A percentile compares a stretch with the other conserved stretches of the same genome.
phyloP scores from a whole-genome alignment of 2,113 vertebrate species.

The Thamnaconus septentrionalis region DNA sequence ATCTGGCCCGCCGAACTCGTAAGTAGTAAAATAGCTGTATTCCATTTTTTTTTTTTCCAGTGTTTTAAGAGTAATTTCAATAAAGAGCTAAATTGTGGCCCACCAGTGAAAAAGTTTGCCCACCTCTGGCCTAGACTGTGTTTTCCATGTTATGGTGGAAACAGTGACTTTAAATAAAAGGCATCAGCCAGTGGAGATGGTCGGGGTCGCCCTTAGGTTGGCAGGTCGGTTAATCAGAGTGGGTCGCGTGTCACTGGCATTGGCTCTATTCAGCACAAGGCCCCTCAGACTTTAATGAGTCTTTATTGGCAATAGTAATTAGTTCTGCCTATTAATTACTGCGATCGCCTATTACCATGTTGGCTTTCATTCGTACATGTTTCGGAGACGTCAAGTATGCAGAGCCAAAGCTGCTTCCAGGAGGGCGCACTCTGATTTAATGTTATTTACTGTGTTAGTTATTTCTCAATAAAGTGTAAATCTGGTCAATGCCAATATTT shows the following conservation, averaged over 20 bases:
- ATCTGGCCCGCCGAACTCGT: no score
- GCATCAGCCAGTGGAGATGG: constrained; percentile 23
- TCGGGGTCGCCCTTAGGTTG: constrained; percentile 24
- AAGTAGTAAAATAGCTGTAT: no score
- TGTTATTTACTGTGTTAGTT: no score
- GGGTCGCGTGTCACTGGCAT: constrained; percentile 41
- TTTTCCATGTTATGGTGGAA: no score
- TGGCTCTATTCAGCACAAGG: constrained; percentile 45
- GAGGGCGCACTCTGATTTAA: constrained; percentile 16
- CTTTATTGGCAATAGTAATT: constrained; percentile 68
- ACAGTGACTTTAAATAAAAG: constrained; percentile 1
- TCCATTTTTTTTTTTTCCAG: no score
- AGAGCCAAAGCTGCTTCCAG: constrained; percentile 31
- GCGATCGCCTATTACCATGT: constrained; percentile 68
- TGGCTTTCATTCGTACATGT: constrained; percentile 63
- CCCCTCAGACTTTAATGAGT: constrained; percentile 54
- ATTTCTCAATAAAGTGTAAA: no score
- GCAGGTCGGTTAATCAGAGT: constrained; percentile 55
- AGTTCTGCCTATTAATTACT: constrained; percentile 75
- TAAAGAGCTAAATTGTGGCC: no score
- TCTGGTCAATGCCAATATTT: no score
- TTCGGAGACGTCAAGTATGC: constrained; percentile 50
- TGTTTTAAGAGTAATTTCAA: no score
- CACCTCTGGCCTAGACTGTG: constrained; percentile 35
- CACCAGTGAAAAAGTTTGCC: no score